phyloP scores from a whole-genome alignment of 2,888 invertebrate genomes.

The Peribatodes rhomboidaria region DNA sequence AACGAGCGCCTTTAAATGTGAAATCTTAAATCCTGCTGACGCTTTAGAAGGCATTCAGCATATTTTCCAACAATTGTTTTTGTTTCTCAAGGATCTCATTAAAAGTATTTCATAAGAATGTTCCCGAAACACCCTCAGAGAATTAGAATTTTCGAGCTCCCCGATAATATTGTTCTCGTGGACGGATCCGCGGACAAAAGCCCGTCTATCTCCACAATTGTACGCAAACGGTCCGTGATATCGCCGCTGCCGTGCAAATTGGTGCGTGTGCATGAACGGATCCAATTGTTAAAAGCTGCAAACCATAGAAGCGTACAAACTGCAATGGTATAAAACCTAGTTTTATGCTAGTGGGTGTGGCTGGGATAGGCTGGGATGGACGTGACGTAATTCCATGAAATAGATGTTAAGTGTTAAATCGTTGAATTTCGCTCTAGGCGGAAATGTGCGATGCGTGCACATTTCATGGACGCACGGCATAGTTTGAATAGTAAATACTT shows the following conservation, averaged over 20 bases:
- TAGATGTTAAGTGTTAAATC: too few relatives aligned
- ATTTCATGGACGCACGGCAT: too few relatives aligned
- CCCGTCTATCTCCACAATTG: conserved; percentile 8
- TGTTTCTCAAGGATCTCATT: too few relatives aligned
- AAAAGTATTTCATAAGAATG: neutral
- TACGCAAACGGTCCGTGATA: conserved; percentile 30
- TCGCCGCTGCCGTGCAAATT: conserved; percentile 38
- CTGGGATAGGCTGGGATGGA: neutral
- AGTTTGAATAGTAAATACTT: too few relatives aligned
- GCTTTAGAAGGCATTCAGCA: too few relatives aligned
- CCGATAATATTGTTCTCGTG: conserved; percentile 4
- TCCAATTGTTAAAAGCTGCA: conserved; percentile 30
- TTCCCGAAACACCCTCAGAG: neutral
- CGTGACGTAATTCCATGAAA: neutral
- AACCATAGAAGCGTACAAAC: conserved; percentile 1
- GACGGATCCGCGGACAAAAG: conserved; percentile 2
- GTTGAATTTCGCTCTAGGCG: neutral
- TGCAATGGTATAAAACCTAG: neutral
- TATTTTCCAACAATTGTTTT: too few relatives aligned
- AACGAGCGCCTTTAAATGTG: too few relatives aligned
- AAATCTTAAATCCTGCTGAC: too few relatives aligned
- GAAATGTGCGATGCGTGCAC: too few relatives aligned
- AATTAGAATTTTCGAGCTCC: neutral
- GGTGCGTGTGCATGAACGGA: conserved; percentile 44
- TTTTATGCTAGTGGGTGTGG: neutral